A percentile compares a stretch with the other conserved stretches of the same genome.
Conservation (phyloP, 2,113 vertebrate species). For the Chionodraco myersi region DNA sequence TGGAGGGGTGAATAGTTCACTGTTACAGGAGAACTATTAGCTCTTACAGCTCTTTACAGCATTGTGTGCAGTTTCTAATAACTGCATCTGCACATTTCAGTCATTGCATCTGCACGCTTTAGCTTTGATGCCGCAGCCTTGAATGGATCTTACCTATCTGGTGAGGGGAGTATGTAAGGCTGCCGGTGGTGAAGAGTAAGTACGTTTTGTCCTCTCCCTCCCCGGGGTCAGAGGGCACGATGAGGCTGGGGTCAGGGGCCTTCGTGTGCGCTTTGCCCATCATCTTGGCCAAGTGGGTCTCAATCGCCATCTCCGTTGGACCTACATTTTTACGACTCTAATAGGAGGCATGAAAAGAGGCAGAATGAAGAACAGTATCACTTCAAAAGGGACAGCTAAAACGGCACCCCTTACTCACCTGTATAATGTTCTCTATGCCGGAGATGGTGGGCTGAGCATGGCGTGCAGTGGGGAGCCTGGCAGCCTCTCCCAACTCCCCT, state of each 20-base stretch:
- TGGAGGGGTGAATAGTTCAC: no score
- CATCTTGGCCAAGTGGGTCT: conserved; percentile 89
- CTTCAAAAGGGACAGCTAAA: neutral
- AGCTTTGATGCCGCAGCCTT: neutral
- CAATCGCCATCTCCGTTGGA: conserved; percentile 82
- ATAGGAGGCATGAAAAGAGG: neutral
- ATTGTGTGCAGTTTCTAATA: neutral
- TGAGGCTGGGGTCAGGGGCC: conserved; percentile 77
- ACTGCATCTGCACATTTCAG: neutral
- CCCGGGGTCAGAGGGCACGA: conserved; percentile 55
- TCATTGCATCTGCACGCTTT: neutral
- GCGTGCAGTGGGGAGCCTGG: conserved; percentile 43
- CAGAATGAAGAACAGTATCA: neutral
- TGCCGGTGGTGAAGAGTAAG: conserved; percentile 96
- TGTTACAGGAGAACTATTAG: no score
- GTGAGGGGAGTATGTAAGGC: conserved; percentile 96
- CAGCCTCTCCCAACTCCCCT: conserved; percentile 48
- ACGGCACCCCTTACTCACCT: conserved; percentile 60
- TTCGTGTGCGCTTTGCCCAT: conserved; percentile 88
- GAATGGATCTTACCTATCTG: conserved; percentile 89
- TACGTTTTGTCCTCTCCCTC: conserved; percentile 88
- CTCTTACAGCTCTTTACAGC: no score
- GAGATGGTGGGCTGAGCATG: conserved; percentile 59
- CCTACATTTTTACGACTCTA: conserved; percentile 70
- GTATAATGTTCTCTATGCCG: conserved; percentile 79